Conservation (phyloP, 2,888 invertebrate species). For the Lissocephala sabroskyi region DNA sequence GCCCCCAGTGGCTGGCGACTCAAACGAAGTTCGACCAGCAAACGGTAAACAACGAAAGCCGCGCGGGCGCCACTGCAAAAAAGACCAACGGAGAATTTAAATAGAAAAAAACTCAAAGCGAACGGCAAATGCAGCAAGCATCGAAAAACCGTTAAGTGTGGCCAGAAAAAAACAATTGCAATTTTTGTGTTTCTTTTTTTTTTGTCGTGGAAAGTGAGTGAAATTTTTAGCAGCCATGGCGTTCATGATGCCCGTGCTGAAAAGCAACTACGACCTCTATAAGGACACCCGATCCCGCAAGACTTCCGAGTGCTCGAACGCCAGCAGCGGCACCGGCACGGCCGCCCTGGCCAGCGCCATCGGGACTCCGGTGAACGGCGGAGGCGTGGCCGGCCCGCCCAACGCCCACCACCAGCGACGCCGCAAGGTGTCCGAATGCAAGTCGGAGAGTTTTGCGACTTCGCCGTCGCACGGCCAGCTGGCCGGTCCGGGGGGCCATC, state of each 20-base stretch:
- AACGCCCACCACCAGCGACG: constrained; percentile 74
- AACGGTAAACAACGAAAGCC: constrained; percentile 36
- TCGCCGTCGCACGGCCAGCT: constrained; percentile 70
- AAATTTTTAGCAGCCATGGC: too few relatives aligned
- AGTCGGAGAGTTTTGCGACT: constrained; percentile 74
- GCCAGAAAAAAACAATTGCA: too few relatives aligned
- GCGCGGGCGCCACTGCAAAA: too few relatives aligned
- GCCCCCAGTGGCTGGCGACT: constrained; percentile 35
- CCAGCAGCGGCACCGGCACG: constrained; percentile 72
- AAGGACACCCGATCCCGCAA: constrained; percentile 83
- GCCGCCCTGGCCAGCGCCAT: constrained; percentile 76
- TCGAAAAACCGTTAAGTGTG: too few relatives aligned
- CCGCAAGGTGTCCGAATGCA: constrained; percentile 74
- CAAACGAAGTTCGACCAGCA: constrained; percentile 61
- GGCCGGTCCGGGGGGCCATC: constrained; percentile 72
- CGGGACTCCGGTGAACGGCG: constrained; percentile 72
- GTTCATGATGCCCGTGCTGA: constrained; percentile 96
- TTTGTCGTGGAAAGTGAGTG: too few relatives aligned
- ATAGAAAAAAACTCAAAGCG: constrained; percentile 12
- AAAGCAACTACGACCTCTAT: constrained; percentile 95
- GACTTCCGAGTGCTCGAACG: constrained; percentile 80
- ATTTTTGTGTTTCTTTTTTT: background rate
- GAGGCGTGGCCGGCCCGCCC: background rate
- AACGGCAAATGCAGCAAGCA: constrained; percentile 16
- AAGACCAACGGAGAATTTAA: too few relatives aligned